Conservation (phyloP, 37 sponge, comb jelly and placozoan species). For the Beroe ovata region DNA sequence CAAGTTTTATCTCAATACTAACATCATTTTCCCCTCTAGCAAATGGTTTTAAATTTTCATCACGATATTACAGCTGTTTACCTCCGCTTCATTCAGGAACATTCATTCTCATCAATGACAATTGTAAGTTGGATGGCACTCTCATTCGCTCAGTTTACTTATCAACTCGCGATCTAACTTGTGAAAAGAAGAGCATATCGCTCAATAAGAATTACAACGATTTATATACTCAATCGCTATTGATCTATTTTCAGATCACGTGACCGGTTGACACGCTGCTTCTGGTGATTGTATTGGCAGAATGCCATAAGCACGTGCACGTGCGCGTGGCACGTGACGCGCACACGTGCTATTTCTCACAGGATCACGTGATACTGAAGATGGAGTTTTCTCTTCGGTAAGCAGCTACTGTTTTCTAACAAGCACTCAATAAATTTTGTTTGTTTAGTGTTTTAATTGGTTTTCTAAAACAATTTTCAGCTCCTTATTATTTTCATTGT, state of each 20-base stretch:
- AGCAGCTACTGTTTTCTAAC: constrained; percentile 10
- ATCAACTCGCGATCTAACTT: too few relatives aligned
- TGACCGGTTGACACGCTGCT: background rate
- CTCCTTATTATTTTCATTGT: constrained; percentile 51
- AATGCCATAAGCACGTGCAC: background rate
- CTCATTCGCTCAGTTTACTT: too few relatives aligned
- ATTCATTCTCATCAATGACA: too few relatives aligned
- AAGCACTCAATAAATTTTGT: constrained; percentile 48
- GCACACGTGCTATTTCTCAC: background rate
- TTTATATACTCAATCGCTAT: background rate
- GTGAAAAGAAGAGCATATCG: too few relatives aligned
- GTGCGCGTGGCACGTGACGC: background rate
- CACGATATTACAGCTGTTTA: too few relatives aligned
- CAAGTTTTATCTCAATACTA: too few relatives aligned
- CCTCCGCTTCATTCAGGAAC: too few relatives aligned
- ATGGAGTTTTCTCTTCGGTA: background rate
- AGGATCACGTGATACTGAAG: background rate
- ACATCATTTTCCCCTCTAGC: too few relatives aligned
- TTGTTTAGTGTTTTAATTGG: constrained; percentile 54
- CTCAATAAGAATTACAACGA: too few relatives aligned
- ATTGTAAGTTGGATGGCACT: too few relatives aligned
- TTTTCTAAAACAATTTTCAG: constrained; percentile 35
- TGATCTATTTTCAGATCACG: too few relatives aligned
- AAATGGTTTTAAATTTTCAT: too few relatives aligned
- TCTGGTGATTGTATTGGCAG: background rate